Base-by-base conservation (phyloP, 2,888 invertebrate species). In the Rotaria macrura region DNA sequence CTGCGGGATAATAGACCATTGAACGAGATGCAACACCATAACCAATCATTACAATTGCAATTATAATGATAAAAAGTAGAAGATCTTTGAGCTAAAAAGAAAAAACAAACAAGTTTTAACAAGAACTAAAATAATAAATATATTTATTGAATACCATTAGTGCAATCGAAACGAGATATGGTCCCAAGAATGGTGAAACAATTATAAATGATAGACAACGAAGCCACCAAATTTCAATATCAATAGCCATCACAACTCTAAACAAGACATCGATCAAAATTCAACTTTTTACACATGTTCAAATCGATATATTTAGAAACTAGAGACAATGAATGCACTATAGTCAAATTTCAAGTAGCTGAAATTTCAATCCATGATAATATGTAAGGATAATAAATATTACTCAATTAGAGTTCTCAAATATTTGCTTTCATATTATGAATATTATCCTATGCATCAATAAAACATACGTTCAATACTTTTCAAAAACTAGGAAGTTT, bases 1-100 rank as follows among this genome's bases (percentile, higher is more conserved):
- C 65, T 34, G 5, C 20, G 5, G 65, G 65, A 79, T 25, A 40
- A 43, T 43, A 43, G 25, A 43, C 40, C 79, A 79, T 79, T 1
- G 79, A 79, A n/a, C 79, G 79, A 43, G 79, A 79, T 10, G 79
- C 43, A 43, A 79, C 79, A 79, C 79, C 79, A 79, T 79, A 79
- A n/a, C 12, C 79, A 43, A 25, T 14, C 79, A 79, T 79, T 25
- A 79, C 79, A 79, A 79, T n/a, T 14, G 23, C 79, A 79, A 79
- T 79, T 0, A 79, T 43, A 12, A 5, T 25, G 2, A 43, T 7
- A 40, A 79, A 79, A 17, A 79, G 43, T 40, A 43, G 25, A 3
- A 79, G 40, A 79, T 79, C 79, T 43, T 79, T 25, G 2, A 43
- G 79, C 79, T 79, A 43, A 5, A 65, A 9, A 40, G 1, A 43